Evolutionary conservation across 2,797 vertebrate species (phyloP).

Genomic region (Clarias platycephalus): DNA sequence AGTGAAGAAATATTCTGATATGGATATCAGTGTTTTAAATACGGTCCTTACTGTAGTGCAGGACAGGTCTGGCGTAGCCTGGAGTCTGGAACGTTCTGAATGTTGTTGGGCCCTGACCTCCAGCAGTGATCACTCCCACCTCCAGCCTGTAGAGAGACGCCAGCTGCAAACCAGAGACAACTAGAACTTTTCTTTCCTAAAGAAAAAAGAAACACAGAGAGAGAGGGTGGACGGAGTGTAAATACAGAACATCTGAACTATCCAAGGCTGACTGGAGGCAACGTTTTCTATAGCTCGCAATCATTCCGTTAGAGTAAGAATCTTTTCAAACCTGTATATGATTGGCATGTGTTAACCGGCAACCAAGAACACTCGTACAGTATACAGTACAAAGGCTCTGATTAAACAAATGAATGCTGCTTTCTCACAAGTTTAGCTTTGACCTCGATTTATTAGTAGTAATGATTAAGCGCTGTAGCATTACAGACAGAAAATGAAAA

Average conservation of each 20-base stretch:
- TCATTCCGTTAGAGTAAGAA: background rate
- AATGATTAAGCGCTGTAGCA: background rate
- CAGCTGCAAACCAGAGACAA: constrained; percentile 79
- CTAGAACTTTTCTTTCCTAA: constrained; percentile 78
- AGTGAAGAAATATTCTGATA: background rate
- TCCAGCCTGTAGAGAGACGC: constrained; percentile 84
- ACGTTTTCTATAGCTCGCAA: constrained; percentile 2
- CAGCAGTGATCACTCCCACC: constrained; percentile 79
- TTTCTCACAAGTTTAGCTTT: background rate
- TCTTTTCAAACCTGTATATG: background rate
- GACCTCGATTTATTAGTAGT: background rate
- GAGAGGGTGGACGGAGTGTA: background rate
- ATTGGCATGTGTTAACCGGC: background rate
- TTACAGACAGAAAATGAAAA: background rate
- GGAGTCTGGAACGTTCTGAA: constrained; percentile 85
- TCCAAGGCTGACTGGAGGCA: background rate
- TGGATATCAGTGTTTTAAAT: background rate
- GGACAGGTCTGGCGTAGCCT: constrained; percentile 56
- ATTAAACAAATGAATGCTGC: background rate
- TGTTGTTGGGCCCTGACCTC: constrained; percentile 82
- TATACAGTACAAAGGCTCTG: background rate
- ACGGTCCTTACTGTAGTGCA: constrained; percentile 68
- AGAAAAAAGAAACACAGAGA: constrained; percentile 18
- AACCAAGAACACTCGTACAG: no score
- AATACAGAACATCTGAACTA: constrained; percentile 20